phyloP scores from a whole-genome alignment of 2,888 invertebrate genomes.

The Onchidella celtica region DNA sequence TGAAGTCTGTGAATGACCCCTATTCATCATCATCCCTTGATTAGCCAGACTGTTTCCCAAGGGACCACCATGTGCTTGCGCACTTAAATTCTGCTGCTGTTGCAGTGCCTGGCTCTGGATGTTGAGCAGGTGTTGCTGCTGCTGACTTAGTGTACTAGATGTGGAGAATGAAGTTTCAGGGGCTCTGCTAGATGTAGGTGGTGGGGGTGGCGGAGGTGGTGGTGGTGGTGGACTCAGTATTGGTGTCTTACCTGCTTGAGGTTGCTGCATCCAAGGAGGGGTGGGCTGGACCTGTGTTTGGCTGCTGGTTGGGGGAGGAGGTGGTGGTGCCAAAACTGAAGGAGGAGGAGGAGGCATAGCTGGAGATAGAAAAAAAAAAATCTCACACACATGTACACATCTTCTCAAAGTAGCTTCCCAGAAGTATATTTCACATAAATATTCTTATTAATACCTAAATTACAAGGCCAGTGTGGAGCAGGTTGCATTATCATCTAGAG shows the following conservation, averaged over 20 bases:
- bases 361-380: conserved; percentile 29
- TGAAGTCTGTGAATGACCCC: not conserved
- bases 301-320: conserved; percentile 73
- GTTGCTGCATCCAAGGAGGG: conserved; percentile 62
- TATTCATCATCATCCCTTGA: conserved; percentile 15
- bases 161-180: conserved; percentile 27
- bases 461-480: no score
- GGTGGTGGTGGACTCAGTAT: conserved; percentile 28
- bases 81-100: conserved; percentile 31
- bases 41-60: not conserved
- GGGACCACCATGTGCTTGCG: not conserved
- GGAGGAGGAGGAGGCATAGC: conserved; percentile 82
- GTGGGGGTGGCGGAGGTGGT: conserved; percentile 43
- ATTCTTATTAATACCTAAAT: no score
- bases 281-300: conserved; percentile 62
- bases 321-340: conserved; percentile 73
- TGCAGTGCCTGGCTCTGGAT: conserved; percentile 32
- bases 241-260: conserved; percentile 48
- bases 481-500: no score
- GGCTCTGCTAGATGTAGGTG: conserved; percentile 6
- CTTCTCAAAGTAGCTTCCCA: no score
- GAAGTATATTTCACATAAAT: no score
- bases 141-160: conserved; percentile 48
- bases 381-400: conserved; percentile 8
- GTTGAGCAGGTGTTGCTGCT: conserved; percentile 36